Evolutionary conservation across 2,113 vertebrate genomes (phyloP).

Genomic region (Casuarius casuarius): DNA sequence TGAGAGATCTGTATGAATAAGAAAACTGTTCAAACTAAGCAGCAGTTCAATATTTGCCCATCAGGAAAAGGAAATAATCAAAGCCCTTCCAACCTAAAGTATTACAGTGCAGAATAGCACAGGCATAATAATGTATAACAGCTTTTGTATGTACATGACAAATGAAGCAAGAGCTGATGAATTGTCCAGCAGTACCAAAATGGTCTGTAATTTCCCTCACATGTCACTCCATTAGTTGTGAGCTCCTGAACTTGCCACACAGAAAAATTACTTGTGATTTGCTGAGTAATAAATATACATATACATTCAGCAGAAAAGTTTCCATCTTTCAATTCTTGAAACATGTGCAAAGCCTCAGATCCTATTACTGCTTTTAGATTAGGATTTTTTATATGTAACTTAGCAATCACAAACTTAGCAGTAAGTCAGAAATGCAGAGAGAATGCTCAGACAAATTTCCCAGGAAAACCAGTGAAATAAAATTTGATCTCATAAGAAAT

Average conservation of each 20-base stretch:
- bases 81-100: neutral
- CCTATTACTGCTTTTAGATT: neutral
- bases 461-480: neutral
- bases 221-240: conserved; percentile 40
- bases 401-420: neutral
- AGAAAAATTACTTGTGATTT: conserved; percentile 51
- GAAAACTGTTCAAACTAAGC: conserved; percentile 9
- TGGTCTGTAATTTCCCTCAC: conserved; percentile 39
- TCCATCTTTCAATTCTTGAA: neutral
- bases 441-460: neutral
- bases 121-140: conserved; percentile 16
- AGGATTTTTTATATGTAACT: neutral
- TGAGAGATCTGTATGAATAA: neutral
- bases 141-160: conserved; percentile 28
- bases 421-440: neutral
- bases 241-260: conserved; percentile 20
- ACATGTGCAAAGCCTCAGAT: neutral
- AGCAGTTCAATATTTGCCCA: neutral
- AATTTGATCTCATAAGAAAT: neutral
- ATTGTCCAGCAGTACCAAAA: conserved; percentile 31
- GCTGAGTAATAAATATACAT: neutral
- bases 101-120: neutral
- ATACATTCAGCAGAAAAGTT: conserved; percentile 17
- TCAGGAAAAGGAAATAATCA: conserved; percentile 33
- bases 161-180: conserved; percentile 59